These are phyloP conservation scores for Gopherus flavomarginatus DNA, from an alignment of 2,113 vertebrate genomes.

Conservation along the genomic window DNA sequence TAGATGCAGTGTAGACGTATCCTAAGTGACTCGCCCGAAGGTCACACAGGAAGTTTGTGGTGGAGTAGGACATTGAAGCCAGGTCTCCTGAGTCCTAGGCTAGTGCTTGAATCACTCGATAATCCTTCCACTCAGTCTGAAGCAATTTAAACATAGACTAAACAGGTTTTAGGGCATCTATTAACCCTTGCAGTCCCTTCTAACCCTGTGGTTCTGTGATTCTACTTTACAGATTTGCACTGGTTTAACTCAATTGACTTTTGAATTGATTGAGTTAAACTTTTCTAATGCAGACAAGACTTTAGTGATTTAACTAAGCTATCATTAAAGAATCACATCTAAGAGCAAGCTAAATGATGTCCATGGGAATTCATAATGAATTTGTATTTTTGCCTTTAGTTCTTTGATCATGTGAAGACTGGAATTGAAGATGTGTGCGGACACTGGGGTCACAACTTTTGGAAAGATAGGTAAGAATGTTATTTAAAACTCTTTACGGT, in stretches of 20 bases:
- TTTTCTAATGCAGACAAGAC: background rate
- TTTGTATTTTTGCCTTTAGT: conserved; percentile 76
- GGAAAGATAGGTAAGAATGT: conserved; percentile 95
- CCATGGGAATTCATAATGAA: background rate
- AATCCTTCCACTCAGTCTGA: background rate
- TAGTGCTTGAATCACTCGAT: background rate
- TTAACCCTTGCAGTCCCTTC: background rate
- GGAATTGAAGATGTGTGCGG: conserved; percentile 97
- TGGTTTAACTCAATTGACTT: background rate
- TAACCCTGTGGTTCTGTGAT: background rate
- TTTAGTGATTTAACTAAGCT: background rate
- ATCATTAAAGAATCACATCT: background rate
- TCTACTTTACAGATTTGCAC: background rate
- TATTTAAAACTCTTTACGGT: background rate
- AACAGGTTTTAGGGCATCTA: background rate
- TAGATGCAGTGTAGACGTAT: background rate
- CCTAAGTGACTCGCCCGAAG: background rate
- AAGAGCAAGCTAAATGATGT: background rate
- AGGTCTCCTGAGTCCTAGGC: background rate
- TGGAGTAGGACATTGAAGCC: background rate
- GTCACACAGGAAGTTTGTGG: background rate
- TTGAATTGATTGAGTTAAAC: background rate
- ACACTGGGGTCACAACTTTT: conserved; percentile 97
- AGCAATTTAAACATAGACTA: background rate
- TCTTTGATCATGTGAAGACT: conserved; percentile 94